Percentiles rank a stretch among this genome's conserved stretches.
These are phyloP conservation scores for Stegodyphus dumicola DNA, from an alignment of 1,140 invertebrate genomes.

Conservation along the genomic window DNA sequence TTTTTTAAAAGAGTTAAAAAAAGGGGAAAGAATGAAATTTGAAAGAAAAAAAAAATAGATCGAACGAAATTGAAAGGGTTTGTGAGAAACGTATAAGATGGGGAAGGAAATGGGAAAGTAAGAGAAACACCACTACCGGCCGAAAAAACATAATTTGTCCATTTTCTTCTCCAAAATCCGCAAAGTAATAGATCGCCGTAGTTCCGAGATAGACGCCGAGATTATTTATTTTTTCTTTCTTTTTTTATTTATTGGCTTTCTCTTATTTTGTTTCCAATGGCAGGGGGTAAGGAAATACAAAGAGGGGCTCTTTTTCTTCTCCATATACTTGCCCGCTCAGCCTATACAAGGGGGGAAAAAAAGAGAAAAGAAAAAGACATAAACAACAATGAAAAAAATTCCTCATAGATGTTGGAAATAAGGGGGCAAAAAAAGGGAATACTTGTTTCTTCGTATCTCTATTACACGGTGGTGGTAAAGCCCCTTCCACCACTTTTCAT, in stretches of 20 bases:
- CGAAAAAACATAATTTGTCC: slow-evolving; percentile 60
- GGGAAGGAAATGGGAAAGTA: background rate
- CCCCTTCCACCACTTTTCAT: slow-evolving; percentile 51
- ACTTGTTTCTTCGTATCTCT: slow-evolving; percentile 27
- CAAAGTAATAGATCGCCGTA: slow-evolving; percentile 54
- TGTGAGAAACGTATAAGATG: slow-evolving; percentile 20
- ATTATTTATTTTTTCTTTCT: slow-evolving; percentile 52
- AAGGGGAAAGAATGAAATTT: background rate
- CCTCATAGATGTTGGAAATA: background rate
- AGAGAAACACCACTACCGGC: slow-evolving; percentile 32
- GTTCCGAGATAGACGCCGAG: slow-evolving; percentile 41
- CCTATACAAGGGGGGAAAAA: background rate
- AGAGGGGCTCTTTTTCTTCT: background rate
- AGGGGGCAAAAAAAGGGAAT: slow-evolving; percentile 3
- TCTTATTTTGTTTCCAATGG: background rate
- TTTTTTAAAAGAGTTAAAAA: background rate
- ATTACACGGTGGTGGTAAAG: slow-evolving; percentile 34
- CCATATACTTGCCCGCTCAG: background rate
- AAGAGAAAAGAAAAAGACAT: background rate
- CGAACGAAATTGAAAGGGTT: slow-evolving; percentile 58
- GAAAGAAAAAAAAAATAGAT: slow-evolving; percentile 9
- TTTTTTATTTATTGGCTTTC: slow-evolving; percentile 12
- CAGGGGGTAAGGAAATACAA: background rate
- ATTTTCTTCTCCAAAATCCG: slow-evolving; percentile 59
- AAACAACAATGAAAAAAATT: background rate